phyloP scores from a whole-genome alignment of 2,888 invertebrate genomes.

The Drosophila suboccidentalis region DNA sequence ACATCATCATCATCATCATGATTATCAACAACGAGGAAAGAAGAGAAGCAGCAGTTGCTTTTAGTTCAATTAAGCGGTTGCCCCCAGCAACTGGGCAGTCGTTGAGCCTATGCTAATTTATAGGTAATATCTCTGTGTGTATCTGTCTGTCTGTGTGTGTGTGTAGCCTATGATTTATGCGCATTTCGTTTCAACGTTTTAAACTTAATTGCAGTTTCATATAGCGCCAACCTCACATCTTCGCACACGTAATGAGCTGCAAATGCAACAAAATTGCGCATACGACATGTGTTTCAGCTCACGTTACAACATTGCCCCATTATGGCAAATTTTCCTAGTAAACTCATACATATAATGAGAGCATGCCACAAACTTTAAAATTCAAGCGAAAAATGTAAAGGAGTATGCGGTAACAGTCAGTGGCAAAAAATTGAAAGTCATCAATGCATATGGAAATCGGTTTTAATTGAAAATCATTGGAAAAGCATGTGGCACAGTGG shows the following conservation, averaged over 20 bases:
- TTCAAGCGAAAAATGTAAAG: constrained; percentile 14
- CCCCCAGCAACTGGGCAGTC: constrained; percentile 21
- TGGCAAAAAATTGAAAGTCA: constrained; percentile 41
- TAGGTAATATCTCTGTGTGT: constrained; percentile 30
- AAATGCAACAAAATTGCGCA: constrained; percentile 47
- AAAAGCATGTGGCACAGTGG: constrained; percentile 30
- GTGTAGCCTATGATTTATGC: constrained; percentile 44
- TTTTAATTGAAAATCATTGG: constrained; percentile 53
- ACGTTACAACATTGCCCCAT: constrained; percentile 12
- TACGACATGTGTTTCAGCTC: constrained; percentile 36
- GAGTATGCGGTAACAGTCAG: constrained; percentile 11
- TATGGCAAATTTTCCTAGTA: constrained; percentile 2
- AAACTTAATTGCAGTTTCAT: constrained; percentile 49
- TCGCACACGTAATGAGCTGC: constrained; percentile 40
- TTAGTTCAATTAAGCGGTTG: constrained; percentile 69
- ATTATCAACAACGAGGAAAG: constrained; percentile 2
- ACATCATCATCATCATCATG: constrained; percentile 8
- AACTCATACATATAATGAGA: neutral
- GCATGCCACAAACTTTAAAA: constrained; percentile 9
- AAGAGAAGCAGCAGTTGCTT: constrained; percentile 54
- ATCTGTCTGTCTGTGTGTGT: constrained; percentile 3
- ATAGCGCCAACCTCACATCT: constrained; percentile 6
- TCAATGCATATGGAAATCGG: constrained; percentile 41
- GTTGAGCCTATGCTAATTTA: constrained; percentile 54
- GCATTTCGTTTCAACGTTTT: constrained; percentile 30